These are phyloP conservation scores for Crocallis elinguaria DNA, from an alignment of 2,888 invertebrate species.

Conservation along the genomic window DNA sequence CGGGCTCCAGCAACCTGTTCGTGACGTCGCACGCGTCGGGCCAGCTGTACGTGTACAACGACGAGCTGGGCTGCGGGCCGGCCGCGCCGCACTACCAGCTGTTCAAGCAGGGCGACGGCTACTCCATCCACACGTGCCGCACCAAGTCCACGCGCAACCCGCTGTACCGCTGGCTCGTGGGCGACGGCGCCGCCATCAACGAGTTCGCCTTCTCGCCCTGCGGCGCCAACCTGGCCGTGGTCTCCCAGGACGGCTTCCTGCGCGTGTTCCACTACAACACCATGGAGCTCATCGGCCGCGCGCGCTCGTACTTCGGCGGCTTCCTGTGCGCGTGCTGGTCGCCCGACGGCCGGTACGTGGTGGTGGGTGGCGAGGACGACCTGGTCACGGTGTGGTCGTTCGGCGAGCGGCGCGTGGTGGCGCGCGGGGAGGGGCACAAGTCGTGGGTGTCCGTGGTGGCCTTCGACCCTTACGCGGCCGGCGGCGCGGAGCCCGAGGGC, in stretches of 20 bases:
- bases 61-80: constrained; percentile 95
- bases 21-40: constrained; percentile 98
- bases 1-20: constrained; percentile 96
- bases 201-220: constrained; percentile 99
- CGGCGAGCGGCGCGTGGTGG: constrained; percentile 95
- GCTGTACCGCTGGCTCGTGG: constrained; percentile 92
- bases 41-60: constrained; percentile 98
- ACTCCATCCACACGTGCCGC: constrained; percentile 97
- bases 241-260: constrained; percentile 97
- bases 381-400: constrained; percentile 98
- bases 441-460: constrained; percentile 99
- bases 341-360: constrained; percentile 97
- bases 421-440: constrained; percentile 98
- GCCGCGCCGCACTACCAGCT: constrained; percentile 97
- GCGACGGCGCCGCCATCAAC: constrained; percentile 94
- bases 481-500: constrained; percentile 87
- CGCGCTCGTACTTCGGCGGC: constrained; percentile 99
- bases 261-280: constrained; percentile 98
- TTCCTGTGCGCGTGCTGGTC: constrained; percentile 99
- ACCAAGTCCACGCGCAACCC: constrained; percentile 98
- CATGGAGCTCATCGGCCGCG: constrained; percentile 97
- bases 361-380: constrained; percentile 99
- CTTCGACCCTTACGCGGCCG: constrained; percentile 94
- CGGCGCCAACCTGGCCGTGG: constrained; percentile 95
- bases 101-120: constrained; percentile 97